Base-by-base conservation (phyloP, 2,888 invertebrate genomes). In the Tricholauxania praeusta region DNA sequence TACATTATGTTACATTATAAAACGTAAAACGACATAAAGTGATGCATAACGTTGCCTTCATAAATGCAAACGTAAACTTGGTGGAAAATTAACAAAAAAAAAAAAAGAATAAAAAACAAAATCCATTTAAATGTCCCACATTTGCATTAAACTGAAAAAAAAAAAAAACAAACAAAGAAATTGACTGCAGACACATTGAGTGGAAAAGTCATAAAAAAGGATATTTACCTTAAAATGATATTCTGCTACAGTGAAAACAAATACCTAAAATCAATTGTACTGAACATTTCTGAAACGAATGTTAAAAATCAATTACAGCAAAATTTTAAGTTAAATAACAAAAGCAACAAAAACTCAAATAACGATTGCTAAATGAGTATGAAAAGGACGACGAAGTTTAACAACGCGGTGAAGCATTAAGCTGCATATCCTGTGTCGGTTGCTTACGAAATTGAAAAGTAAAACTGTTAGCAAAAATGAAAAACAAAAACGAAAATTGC, bases 1-100 rank as follows among this genome's bases (percentile, higher is more conserved):
- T 22, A 15, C 64, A 19, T 39, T 64, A 51, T 51, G 51, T 64
- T 49, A 47, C 63, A 28, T 64, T 15, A 64, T 48, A 22, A 51
- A 22, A 64, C 28, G 51, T 64, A 19, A 28, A 28, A 4, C 28
- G 28, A 39, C 49, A 64, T 15, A 39, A 39, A 10, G 10, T 28
- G 28, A 28, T 28, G 28, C 22, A 17, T 64, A 28, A 22, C 28
- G 71, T 17, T 66, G 71, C 71, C 55, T 62, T 76, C 81, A 78
- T 77, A 80, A 80, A 77, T 77, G 79, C 78, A 81, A 75, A 75
- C 22, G 74, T 80, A 81, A 80, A 81, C 81, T 80, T 77, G 80
- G 77, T 82, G 81, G 83, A 83, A 82, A 80, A 48, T 12, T 12
- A 19, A 47, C 19, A 3, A 59, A 60, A 32, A 7, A 59, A 60